These are phyloP conservation scores for Betta splendens DNA, from an alignment of 2,797 vertebrate genomes.

Conservation along the genomic window DNA sequence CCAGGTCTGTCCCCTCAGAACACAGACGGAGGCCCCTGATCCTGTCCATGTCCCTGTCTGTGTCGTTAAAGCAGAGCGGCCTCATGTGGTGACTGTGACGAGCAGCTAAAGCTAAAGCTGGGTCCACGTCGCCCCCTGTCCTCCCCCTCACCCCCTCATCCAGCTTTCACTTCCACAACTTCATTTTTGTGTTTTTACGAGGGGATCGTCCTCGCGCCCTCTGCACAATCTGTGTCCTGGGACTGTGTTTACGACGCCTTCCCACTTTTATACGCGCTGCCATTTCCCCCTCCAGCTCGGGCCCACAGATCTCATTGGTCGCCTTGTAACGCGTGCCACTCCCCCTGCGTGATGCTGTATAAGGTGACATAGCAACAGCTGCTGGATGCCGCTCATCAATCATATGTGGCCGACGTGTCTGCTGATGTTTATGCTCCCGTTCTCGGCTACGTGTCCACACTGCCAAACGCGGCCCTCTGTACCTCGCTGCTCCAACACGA, in stretches of 20 bases:
- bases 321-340: constrained; percentile 28
- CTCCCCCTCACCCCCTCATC: neutral
- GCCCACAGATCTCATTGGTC: constrained; percentile 54
- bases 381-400: constrained; percentile 56
- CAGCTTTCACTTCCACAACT: constrained; percentile 27
- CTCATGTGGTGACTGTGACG: constrained; percentile 46
- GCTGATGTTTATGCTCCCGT: constrained; percentile 32
- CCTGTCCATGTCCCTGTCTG: constrained; percentile 56
- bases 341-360: constrained; percentile 39
- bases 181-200: constrained; percentile 33
- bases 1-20: no score
- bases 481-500: constrained; percentile 8
- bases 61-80: constrained; percentile 46
- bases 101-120: constrained; percentile 49
- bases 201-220: constrained; percentile 44
- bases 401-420: constrained; percentile 31
- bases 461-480: constrained; percentile 20
- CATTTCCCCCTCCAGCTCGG: constrained; percentile 11
- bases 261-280: constrained; percentile 52
- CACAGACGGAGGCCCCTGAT: constrained; percentile 49
- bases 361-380: constrained; percentile 66
- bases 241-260: constrained; percentile 53
- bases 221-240: constrained; percentile 42
- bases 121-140: neutral
- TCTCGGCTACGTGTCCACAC: constrained; percentile 34